Evolutionary conservation across 1,140 invertebrate species (phyloP), one percentile per base, ranked within the genome.

Genomic region (Zophobas morio): DNA sequence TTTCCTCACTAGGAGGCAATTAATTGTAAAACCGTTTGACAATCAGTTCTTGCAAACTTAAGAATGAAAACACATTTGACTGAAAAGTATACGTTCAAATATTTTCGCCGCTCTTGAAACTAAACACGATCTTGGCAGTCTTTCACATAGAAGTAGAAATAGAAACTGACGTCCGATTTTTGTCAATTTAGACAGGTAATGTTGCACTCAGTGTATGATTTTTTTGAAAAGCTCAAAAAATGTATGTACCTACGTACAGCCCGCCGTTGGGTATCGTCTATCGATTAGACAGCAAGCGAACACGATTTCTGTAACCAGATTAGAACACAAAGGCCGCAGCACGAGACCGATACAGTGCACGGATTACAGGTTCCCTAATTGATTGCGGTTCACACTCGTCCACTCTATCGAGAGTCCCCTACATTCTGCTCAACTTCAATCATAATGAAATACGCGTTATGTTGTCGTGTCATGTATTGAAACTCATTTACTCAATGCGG

Each of bases 241-340:
- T 34, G 20, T 20, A 20, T 20, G 20, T 20, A 20, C 20, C 20
- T 20, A 20, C 20, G 20, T 20, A 20, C 20, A 20, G 20, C 20
- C 20, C 20, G 20, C 20, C 20, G 20, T 20, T 20, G 20, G 20
- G 60, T 46, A 42, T 54, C 46, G 47, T 20, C 49, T 72, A 72
- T 72, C 51, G 70, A 72, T 72, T 51, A 35, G 70, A 34, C 46
- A 72, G 70, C 51, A 72, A 72, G 70, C 70, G 70, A 72, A 72
- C 80, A 60, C 78, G 80, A 81, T 81, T 81, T 79, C 80, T 81
- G 78, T 81, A 81, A 81, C 80, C 78, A 79, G 80, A 81, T 81
- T 81, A 81, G 80, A 81, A 73, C 71, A 79, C 78, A 79, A 79
- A 79, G 78, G 78, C 70, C 75, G 76, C 76, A 75, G 79, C 71